Evolutionary conservation across 2,888 invertebrate species (phyloP).

Genomic region (Leucoma salicis): DNA sequence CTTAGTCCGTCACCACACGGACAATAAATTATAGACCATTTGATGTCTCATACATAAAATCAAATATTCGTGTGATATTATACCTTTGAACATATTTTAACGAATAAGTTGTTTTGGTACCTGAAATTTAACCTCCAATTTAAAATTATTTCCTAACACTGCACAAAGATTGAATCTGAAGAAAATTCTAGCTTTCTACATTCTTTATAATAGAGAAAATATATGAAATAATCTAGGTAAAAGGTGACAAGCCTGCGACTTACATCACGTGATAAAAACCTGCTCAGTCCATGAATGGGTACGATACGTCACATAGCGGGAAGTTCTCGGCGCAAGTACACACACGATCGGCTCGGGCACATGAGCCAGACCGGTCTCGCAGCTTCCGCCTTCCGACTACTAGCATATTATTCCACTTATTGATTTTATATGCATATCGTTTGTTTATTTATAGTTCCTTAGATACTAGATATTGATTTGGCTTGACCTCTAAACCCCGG

Average conservation of each 20-base stretch:
- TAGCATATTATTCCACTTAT: slow-evolving; percentile 20
- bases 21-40: no score
- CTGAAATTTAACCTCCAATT: slow-evolving; percentile 10
- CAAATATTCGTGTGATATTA: neutral
- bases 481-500: slow-evolving; percentile 21
- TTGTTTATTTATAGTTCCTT: slow-evolving; percentile 18
- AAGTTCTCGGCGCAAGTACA: slow-evolving; percentile 38
- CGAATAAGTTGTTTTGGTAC: no score
- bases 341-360: slow-evolving; percentile 19
- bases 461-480: slow-evolving; percentile 9
- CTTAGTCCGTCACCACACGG: no score
- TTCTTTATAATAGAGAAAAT: neutral
- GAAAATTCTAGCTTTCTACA: neutral
- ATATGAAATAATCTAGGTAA: neutral
- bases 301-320: slow-evolving; percentile 45
- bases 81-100: neutral
- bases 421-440: slow-evolving; percentile 15
- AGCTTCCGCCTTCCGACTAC: slow-evolving; percentile 70
- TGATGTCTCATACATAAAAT: neutral
- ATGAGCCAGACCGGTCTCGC: slow-evolving; percentile 44
- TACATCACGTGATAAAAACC: slow-evolving; percentile 19
- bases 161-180: no score
- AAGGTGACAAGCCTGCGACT: slow-evolving; percentile 6
- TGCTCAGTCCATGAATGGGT: slow-evolving; percentile 41
- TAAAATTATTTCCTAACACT: no score